These are phyloP conservation scores for Koerneria pararmatus DNA, from an alignment of 2,888 invertebrate species.

Conservation along the genomic window DNA sequence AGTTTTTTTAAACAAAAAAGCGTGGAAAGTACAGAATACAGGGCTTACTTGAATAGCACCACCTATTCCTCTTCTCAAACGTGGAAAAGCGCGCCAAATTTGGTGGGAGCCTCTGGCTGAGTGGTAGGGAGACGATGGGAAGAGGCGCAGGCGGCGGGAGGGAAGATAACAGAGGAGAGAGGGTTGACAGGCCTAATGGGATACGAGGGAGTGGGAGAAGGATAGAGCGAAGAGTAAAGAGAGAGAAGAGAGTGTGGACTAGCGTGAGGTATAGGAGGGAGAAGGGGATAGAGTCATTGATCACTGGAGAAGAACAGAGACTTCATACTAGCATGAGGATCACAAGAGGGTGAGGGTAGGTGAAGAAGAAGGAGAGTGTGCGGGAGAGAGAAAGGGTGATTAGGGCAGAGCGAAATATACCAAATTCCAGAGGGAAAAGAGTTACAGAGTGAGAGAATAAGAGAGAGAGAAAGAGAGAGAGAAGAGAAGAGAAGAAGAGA, in stretches of 20 bases:
- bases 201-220: neutral
- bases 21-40: no score
- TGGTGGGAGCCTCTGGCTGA: neutral
- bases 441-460: neutral
- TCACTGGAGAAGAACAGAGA: no score
- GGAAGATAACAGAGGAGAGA: neutral
- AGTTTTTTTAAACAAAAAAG: no score
- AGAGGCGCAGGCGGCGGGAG: neutral
- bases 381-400: neutral
- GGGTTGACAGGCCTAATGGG: neutral
- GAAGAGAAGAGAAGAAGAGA: neutral
- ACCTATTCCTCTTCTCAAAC: neutral
- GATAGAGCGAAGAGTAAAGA: neutral
- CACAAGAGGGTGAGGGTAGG: constrained; percentile 5
- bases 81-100: neutral
- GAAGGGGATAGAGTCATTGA: no score
- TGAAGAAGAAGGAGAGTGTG: neutral
- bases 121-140: neutral
- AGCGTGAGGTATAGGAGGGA: no score
- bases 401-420: neutral
- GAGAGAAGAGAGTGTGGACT: no score
- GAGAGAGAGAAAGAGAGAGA: neutral
- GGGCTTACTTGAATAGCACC: no score
- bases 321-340: no score
- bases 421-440: no score